phyloP scores from a whole-genome alignment of 2,113 vertebrate species.

The Cephalopterus ornatus region DNA sequence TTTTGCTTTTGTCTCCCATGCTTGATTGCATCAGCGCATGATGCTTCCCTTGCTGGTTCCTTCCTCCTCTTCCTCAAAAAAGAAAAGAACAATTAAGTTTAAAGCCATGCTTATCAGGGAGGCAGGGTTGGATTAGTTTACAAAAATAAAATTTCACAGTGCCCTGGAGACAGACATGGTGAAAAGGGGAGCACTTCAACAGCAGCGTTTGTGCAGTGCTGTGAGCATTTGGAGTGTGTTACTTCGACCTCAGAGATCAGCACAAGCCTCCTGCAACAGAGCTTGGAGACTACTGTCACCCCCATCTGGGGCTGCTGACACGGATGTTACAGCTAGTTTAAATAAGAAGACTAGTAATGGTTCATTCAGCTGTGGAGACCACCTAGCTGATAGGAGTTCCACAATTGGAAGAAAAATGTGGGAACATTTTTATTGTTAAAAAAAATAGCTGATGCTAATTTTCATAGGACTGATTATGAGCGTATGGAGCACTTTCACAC shows the following conservation, averaged over 20 bases:
- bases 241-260: neutral
- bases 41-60: neutral
- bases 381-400: neutral
- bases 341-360: neutral
- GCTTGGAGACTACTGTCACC: neutral
- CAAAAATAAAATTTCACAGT: neutral
- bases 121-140: neutral
- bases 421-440: neutral
- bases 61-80: neutral
- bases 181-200: neutral
- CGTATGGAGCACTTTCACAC: neutral
- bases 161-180: neutral
- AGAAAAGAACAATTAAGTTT: neutral
- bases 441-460: neutral
- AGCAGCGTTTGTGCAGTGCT: neutral
- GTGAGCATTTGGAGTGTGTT: neutral
- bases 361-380: neutral
- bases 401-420: accelerated
- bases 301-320: neutral
- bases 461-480: neutral
- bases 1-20: neutral
- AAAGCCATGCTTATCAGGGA: neutral
- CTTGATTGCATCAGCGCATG: accelerated
- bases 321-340: neutral
- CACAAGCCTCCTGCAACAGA: neutral